phyloP scores from a whole-genome alignment of 2,797 vertebrate species.

The Anas flavirostris region DNA sequence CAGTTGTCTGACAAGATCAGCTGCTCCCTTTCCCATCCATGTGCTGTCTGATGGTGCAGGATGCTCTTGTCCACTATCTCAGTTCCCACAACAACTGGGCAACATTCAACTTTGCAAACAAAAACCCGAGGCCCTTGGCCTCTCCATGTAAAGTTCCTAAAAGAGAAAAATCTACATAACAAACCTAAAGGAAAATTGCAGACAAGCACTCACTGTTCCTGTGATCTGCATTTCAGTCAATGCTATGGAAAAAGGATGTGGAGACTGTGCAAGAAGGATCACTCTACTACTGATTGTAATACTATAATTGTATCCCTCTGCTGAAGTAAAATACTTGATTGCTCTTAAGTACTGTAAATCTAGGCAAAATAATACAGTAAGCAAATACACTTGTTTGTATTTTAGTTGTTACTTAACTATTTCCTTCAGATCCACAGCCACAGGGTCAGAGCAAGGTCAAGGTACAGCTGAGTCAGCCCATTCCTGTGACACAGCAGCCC shows the following conservation, averaged over 20 bases:
- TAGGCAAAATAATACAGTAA: conserved; percentile 59
- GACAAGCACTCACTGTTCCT: not conserved
- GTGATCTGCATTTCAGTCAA: not conserved
- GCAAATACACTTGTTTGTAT: conserved; percentile 11
- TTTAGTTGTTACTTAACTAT: conserved; percentile 46
- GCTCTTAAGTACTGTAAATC: not conserved
- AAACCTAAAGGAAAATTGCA: not conserved
- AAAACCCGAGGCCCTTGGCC: not conserved
- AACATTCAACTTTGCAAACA: not conserved
- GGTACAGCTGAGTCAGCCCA: conserved; percentile 56
- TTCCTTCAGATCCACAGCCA: conserved; percentile 58
- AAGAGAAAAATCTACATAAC: not conserved
- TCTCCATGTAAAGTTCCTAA: not conserved
- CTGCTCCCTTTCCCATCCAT: not conserved
- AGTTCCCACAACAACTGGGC: not conserved
- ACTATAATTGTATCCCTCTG: not conserved
- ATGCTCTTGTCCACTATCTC: not conserved
- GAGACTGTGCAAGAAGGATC: not conserved
- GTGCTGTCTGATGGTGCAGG: not conserved
- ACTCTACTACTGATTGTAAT: not conserved
- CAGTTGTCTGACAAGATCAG: not conserved
- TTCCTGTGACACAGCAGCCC: conserved; percentile 37
- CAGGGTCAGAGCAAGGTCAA: conserved; percentile 62
- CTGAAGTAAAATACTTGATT: not conserved
- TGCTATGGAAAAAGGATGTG: not conserved